These are phyloP conservation scores for Drosophila sturtevanti DNA, from an alignment of 1,140 invertebrate genomes.

Conservation along the genomic window DNA sequence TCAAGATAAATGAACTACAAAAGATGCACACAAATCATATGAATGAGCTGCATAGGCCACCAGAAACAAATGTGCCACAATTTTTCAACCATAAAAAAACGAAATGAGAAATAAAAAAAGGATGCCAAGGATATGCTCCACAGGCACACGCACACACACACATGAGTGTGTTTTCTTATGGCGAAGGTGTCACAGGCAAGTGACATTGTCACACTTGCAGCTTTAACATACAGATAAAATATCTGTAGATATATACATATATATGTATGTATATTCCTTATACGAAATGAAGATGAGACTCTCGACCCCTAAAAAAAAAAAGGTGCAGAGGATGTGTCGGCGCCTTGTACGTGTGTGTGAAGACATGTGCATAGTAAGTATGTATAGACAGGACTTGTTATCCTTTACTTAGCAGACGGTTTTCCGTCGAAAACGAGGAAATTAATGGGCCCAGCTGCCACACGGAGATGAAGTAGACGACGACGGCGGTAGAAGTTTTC, in stretches of 20 bases:
- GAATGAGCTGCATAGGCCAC: conserved; percentile 39
- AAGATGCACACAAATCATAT: conserved; percentile 76
- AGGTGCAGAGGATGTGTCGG: conserved; percentile 26
- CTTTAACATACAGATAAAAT: conserved; percentile 49
- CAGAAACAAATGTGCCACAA: conserved; percentile 73
- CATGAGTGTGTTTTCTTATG: conserved; percentile 3
- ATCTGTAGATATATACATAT: conserved; percentile 27
- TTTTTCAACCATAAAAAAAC: conserved; percentile 54
- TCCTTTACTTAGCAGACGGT: conserved; percentile 66
- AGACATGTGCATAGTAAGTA: conserved; percentile 67
- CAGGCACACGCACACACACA: conserved; percentile 1
- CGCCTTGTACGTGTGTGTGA: conserved; percentile 56
- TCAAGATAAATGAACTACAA: conserved; percentile 76
- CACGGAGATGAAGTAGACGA: conserved; percentile 51
- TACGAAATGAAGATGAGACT: conserved; percentile 37
- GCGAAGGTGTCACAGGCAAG: conserved; percentile 70
- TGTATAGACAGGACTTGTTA: conserved; percentile 59
- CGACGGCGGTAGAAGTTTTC: conserved; percentile 31
- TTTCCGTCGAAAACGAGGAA: conserved; percentile 47
- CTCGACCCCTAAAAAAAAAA: conserved; percentile 32
- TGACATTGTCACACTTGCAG: conserved; percentile 75
- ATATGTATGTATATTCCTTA: conserved; percentile 11
- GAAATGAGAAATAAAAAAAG: conserved; percentile 34
- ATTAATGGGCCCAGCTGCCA: conserved; percentile 56
- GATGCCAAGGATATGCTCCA: conserved; percentile 35